phyloP scores from a whole-genome alignment of 2,888 invertebrate genomes.

The Cephus sareptanus region DNA sequence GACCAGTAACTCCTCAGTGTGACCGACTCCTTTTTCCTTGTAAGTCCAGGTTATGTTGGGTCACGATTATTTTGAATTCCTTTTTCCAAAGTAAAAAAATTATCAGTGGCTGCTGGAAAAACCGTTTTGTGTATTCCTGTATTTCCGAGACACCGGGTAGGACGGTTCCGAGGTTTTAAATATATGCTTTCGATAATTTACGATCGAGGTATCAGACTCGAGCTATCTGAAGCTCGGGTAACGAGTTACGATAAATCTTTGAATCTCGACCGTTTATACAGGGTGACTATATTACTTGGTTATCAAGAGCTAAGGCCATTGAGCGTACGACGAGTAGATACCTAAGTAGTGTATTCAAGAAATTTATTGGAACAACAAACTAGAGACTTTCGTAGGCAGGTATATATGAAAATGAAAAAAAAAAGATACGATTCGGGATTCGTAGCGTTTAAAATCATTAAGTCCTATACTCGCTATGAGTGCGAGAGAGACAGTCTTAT shows the following conservation, averaged over 20 bases:
- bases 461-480: no score
- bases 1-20: conserved; percentile 15
- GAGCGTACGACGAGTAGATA: not conserved
- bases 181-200: conserved; percentile 27
- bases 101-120: no score
- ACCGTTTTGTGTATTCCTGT: not conserved
- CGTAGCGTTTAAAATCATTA: no score
- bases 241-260: conserved; percentile 43
- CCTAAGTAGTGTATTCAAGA: no score
- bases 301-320: not conserved
- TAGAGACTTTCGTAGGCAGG: no score
- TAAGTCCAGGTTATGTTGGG: not conserved
- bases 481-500: no score
- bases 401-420: no score
- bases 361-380: no score
- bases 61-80: not conserved
- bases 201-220: conserved; percentile 28
- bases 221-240: conserved; percentile 34
- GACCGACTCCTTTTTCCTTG: not conserved
- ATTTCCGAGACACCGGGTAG: conserved; percentile 18
- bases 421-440: no score
- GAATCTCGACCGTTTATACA: conserved; percentile 25
- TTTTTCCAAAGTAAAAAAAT: not conserved
- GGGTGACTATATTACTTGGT: not conserved
- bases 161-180: conserved; percentile 17